phyloP scores from a whole-genome alignment of 2,888 invertebrate species.

The Trachelus tabidus region DNA sequence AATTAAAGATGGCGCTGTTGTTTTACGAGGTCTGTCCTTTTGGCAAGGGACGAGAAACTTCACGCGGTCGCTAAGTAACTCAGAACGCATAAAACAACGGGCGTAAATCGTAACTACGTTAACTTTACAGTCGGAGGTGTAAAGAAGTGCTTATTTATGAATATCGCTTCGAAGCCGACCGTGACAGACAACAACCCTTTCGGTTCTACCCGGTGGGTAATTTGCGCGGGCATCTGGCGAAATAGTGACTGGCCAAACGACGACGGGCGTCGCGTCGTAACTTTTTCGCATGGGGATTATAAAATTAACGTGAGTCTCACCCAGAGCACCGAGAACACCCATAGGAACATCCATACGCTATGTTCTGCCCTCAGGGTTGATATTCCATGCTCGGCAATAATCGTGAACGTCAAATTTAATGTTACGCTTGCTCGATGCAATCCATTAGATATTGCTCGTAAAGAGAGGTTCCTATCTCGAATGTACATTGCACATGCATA shows the following conservation, averaged over 20 bases:
- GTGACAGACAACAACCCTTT: constrained; percentile 29
- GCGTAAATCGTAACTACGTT: constrained; percentile 35
- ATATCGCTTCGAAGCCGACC: constrained; percentile 24
- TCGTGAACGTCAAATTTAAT: constrained; percentile 66
- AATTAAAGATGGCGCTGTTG: not conserved
- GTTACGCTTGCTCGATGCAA: constrained; percentile 58
- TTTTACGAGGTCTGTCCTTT: constrained; percentile 8
- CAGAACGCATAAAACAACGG: not conserved
- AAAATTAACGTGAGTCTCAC: constrained; percentile 56
- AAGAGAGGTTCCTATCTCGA: constrained; percentile 60
- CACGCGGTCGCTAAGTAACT: not conserved
- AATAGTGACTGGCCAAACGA: constrained; percentile 34
- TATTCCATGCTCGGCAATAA: constrained; percentile 50
- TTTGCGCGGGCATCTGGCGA: constrained; percentile 47
- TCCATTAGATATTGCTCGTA: constrained; percentile 67
- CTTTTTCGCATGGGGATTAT: constrained; percentile 49
- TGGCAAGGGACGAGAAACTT: not conserved
- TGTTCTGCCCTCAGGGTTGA: constrained; percentile 11
- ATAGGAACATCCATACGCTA: constrained; percentile 8
- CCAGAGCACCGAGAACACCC: constrained; percentile 23
- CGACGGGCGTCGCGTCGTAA: constrained; percentile 34
- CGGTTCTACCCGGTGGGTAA: constrained; percentile 22
- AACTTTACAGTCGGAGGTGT: constrained; percentile 31
- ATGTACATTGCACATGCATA: constrained; percentile 25
- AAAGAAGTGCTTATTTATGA: constrained; percentile 30